Base-by-base conservation (phyloP, 2,888 invertebrate species). In the Marronus borbonicus region DNA sequence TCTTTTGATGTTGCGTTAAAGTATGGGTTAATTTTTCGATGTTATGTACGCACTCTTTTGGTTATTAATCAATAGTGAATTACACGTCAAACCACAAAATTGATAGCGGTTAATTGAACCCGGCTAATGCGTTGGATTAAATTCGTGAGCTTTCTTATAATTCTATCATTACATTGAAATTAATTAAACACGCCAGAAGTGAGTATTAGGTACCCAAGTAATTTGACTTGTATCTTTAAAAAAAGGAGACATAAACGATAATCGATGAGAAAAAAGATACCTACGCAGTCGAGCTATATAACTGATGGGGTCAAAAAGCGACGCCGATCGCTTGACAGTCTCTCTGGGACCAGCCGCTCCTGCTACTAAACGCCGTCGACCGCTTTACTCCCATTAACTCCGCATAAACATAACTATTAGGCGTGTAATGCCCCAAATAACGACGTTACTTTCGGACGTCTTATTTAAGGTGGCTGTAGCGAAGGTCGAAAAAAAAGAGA, bases 251-350 rank as follows among this genome's bases (percentile, higher is more conserved):
- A 58, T 58, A 72, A 72, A 58, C 58, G 70, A 72, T 58, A 58
- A 58, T 72, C 58, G 36, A 72, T 72, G 39, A 36, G 39, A 58
- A 72, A n/a, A 72, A 12, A 58, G 80, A 81, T 82, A 84, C 83
- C 82, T 80, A 81, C 64, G 76, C 77, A 78, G 74, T 79, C 80
- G 77, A 68, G 79, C 28, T 39, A 70, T 81, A 84, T 85, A 85
- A 83, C 79, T 85, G 85, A 86, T 86, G 86, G 85, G 86, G 86
- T 86, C 86, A 84, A 83, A 84, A 83, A 84, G 83, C 82, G 82
- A 82, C 82, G 82, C 62, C 78, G 81, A 82, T 39, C 81, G 82
- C 81, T 81, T 81, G 82, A 82, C 81, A 82, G 84, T 85, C 83
- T 81, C 84, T 82, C 81, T 82, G 85, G 83, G 84, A 84, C 82